Evolutionary conservation across 2,888 invertebrate genomes (phyloP).

Genomic region (Sesamia inferens): DNA sequence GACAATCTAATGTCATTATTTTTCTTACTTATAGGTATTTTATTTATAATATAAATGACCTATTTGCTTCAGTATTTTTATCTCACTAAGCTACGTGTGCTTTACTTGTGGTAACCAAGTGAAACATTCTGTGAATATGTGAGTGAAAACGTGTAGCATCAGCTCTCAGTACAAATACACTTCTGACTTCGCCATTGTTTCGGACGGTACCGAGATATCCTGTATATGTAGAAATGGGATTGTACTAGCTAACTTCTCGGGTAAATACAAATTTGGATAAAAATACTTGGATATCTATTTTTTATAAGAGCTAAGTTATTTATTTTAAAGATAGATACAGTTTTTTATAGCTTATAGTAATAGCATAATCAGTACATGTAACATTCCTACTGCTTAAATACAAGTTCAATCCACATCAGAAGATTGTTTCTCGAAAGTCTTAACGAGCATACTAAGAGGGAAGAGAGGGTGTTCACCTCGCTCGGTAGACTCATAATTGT

Average conservation of each 20-base stretch:
- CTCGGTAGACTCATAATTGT: too few relatives aligned
- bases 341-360: too few relatives aligned
- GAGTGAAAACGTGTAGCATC: not conserved
- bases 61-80: not conserved
- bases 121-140: not conserved
- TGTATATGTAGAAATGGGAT: not conserved
- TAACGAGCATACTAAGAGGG: too few relatives aligned
- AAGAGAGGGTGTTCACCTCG: too few relatives aligned
- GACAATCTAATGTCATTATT: not conserved
- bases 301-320: not conserved
- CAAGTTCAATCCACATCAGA: too few relatives aligned
- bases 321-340: too few relatives aligned
- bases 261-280: not conserved
- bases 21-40: constrained; percentile 4
- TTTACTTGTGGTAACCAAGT: not conserved
- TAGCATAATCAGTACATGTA: too few relatives aligned
- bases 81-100: not conserved
- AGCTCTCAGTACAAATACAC: not conserved
- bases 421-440: too few relatives aligned
- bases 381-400: too few relatives aligned
- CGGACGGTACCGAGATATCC: not conserved
- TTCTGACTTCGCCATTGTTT: not conserved
- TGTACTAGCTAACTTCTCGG: too few relatives aligned
- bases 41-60: not conserved
- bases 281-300: not conserved